Evolutionary conservation across 2,797 vertebrate species (phyloP).

Genomic region (Amniataba percoides): DNA sequence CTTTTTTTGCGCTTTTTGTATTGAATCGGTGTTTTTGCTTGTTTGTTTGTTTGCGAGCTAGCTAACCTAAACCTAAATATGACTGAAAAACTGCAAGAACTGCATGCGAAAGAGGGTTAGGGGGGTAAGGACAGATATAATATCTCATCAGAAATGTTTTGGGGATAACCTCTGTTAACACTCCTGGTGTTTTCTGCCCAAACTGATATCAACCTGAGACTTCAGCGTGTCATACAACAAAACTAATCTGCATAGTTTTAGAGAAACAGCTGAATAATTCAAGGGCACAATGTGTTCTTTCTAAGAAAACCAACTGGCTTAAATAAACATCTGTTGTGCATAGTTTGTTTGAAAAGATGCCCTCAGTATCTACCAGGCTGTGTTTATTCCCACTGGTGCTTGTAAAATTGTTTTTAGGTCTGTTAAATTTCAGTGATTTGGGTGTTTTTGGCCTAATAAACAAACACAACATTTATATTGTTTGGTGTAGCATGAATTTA

Average conservation of each 20-base stretch:
- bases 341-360: neutral
- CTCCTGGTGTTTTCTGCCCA: neutral
- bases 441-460: neutral
- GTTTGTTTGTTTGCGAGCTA: neutral
- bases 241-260: neutral
- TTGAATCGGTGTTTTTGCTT: too few relatives aligned
- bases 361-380: neutral
- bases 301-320: neutral
- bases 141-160: neutral
- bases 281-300: neutral
- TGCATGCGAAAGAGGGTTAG: neutral
- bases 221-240: neutral
- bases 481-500: too few relatives aligned
- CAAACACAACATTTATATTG: neutral
- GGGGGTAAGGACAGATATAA: accelerated
- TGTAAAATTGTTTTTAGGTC: neutral
- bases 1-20: neutral
- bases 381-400: neutral
- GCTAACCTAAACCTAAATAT: neutral
- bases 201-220: neutral
- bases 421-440: neutral
- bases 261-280: neutral
- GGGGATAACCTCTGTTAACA: neutral
- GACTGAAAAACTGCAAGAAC: neutral
- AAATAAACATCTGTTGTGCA: neutral